phyloP scores from a whole-genome alignment of 2,797 vertebrate genomes.

The Helicolenus hilgendorfi region DNA sequence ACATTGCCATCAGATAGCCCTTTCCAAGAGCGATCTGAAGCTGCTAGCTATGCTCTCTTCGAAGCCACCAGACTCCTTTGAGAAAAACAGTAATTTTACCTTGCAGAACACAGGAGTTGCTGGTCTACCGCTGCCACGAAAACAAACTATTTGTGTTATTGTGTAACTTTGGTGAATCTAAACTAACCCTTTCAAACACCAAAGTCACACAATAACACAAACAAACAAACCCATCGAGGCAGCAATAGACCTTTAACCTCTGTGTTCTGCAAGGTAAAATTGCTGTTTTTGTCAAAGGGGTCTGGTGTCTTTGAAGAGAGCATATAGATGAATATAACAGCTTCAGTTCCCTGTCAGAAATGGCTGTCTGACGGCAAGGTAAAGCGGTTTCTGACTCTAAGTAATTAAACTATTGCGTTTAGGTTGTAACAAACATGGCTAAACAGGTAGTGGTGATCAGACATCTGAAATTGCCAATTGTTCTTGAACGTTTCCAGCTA shows the following conservation, averaged over 20 bases:
- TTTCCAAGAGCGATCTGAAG: not conserved
- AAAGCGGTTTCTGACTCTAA: not conserved
- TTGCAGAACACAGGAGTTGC: not conserved
- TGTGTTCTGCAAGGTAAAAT: not conserved
- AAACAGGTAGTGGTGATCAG: not conserved
- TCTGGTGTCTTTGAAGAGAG: not conserved
- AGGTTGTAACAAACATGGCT: not conserved
- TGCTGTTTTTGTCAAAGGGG: not conserved
- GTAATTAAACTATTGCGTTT: not conserved
- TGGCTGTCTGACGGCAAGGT: not conserved
- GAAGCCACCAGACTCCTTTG: not conserved
- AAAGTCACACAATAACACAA: not conserved
- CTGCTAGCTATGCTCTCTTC: not conserved
- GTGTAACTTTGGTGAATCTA: not conserved
- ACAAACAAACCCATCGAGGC: not conserved
- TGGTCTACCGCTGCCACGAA: not conserved
- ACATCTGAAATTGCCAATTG: not conserved
- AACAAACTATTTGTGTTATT: not conserved
- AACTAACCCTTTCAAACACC: not conserved
- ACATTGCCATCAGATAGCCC: not conserved
- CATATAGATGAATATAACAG: not conserved
- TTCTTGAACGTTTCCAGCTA: not conserved
- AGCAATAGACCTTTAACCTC: not conserved
- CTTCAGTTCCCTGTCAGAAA: not conserved
- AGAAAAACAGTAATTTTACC: not conserved